Conservation (phyloP, 2,113 vertebrate species). For the Gallinago media region DNA sequence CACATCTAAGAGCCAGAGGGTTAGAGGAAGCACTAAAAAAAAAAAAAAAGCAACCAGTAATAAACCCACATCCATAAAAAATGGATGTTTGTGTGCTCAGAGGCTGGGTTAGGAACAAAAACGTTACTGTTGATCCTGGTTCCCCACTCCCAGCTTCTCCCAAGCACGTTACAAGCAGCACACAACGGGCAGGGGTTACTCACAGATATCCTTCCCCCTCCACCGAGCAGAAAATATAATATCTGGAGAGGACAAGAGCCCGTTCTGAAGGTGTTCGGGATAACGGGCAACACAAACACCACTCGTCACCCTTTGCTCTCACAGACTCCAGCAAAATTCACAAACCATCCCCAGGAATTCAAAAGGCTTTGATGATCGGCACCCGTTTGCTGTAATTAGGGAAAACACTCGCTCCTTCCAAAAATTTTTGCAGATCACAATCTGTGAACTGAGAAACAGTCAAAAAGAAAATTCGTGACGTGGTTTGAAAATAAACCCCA, state of each 20-base stretch:
- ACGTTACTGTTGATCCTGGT: fast-evolving
- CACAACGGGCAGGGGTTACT: neutral
- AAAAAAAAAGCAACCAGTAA: neutral
- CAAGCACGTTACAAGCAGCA: neutral
- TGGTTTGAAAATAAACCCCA: neutral
- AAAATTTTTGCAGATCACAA: neutral
- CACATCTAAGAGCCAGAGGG: neutral
- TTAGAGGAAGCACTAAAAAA: neutral
- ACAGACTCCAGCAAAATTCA: fast-evolving
- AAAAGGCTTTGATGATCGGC: neutral
- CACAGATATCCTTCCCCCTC: neutral
- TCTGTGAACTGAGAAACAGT: neutral
- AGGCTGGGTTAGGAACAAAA: neutral
- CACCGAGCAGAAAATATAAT: fast-evolving
- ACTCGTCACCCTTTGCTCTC: neutral
- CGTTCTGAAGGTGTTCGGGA: fast-evolving
- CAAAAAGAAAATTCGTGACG: neutral
- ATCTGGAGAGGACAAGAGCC: neutral
- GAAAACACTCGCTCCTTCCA: neutral
- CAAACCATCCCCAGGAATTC: neutral
- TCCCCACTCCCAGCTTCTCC: neutral
- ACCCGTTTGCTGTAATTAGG: neutral
- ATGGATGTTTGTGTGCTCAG: neutral
- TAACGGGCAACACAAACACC: neutral
- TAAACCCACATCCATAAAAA: neutral